A percentile compares a stretch with the other conserved stretches of the same genome.
Conservation (phyloP, 2,797 vertebrate species). For the Diplodus puntazzo region DNA sequence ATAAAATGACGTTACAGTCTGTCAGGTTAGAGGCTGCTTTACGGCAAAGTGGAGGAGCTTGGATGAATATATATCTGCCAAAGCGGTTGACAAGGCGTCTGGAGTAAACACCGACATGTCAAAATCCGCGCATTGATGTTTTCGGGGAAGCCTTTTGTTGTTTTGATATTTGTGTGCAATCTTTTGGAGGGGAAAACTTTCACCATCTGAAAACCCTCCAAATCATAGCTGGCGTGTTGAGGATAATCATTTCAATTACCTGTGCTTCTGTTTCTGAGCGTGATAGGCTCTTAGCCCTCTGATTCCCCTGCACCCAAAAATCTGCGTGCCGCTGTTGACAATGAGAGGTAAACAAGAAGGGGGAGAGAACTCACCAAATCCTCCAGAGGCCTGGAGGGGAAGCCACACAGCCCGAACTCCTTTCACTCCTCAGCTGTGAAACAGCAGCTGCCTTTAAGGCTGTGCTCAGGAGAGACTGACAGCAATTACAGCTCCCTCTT, state of each 20-base stretch:
- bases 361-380: constrained; percentile 76
- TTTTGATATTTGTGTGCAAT: constrained; percentile 68
- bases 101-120: constrained; percentile 79
- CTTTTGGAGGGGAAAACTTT: constrained; percentile 75
- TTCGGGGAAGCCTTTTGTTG: constrained; percentile 70
- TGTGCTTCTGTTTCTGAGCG: constrained; percentile 76
- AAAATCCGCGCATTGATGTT: constrained; percentile 76
- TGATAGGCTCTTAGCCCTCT: constrained; percentile 80
- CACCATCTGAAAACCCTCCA: constrained; percentile 76
- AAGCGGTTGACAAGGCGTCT: constrained; percentile 78
- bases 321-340: constrained; percentile 82
- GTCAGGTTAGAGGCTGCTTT: constrained; percentile 48
- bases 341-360: constrained; percentile 86
- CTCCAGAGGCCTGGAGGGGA: constrained; percentile 85
- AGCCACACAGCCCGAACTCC: constrained; percentile 82
- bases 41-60: constrained; percentile 42
- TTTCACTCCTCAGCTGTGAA: constrained; percentile 76
- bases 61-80: constrained; percentile 74
- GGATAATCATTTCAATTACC: constrained; percentile 89
- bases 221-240: constrained; percentile 82
- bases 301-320: constrained; percentile 71
- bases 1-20: constrained; percentile 41
- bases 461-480: constrained; percentile 86
- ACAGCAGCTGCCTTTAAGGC: constrained; percentile 80
- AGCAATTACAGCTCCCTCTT: constrained; percentile 86